Conservation (phyloP, 2,797 vertebrate genomes). For the Eulemur mongoz region DNA sequence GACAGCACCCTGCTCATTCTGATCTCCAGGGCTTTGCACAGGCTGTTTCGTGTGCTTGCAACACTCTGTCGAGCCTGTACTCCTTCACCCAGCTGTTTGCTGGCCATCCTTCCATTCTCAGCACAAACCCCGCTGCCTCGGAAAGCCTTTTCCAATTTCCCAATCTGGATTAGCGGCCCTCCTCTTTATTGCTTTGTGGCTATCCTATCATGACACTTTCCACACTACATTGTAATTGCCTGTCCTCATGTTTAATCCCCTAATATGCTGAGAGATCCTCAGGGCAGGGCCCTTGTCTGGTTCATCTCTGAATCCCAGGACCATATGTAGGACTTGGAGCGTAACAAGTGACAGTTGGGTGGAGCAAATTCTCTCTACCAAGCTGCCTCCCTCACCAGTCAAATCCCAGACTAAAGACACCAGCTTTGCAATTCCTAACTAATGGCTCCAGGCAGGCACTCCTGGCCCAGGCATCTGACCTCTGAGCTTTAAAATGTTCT, state of each 20-base stretch:
- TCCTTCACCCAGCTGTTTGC: not conserved
- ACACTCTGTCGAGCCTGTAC: not conserved
- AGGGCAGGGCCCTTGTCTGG: not conserved
- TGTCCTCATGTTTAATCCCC: not conserved
- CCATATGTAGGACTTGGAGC: not conserved
- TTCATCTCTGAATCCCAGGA: not conserved
- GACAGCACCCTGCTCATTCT: not conserved
- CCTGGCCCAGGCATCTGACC: not conserved
- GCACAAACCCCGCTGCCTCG: not conserved
- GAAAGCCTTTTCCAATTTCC: not conserved
- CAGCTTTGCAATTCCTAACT: not conserved
- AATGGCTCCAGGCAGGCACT: not conserved
- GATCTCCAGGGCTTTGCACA: not conserved
- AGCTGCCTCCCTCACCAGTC: not conserved
- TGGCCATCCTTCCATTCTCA: not conserved
- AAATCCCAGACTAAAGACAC: slow-evolving; percentile 11
- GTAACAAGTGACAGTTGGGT: not conserved
- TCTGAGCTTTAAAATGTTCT: slow-evolving; percentile 31
- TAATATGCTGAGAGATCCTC: not conserved
- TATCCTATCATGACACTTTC: not conserved
- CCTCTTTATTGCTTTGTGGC: not conserved
- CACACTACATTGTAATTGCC: not conserved
- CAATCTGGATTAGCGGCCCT: not conserved
- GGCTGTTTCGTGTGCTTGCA: not conserved
- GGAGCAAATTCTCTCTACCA: not conserved